Base-by-base conservation (phyloP, 2,113 vertebrate genomes). In the Bostrychus sinensis region DNA sequence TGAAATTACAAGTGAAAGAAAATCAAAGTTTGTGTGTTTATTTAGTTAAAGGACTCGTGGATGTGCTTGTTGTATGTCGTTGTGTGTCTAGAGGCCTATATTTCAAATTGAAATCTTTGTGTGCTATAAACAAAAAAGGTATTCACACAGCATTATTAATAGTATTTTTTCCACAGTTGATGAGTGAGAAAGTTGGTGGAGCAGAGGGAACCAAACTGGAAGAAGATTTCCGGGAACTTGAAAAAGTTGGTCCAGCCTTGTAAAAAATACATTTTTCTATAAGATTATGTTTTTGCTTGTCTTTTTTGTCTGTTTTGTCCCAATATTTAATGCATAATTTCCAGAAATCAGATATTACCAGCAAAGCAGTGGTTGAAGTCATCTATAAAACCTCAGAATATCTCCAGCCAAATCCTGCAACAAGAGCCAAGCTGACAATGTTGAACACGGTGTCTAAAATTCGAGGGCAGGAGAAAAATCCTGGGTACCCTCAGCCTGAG, bases 181-280 rank as follows among this genome's bases (percentile, higher is more conserved):
- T 99, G 86, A 99, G 97, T 6, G 97, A 99, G 89, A 99, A 97
- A 77, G 97, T 99, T 0, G 97, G 97, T 53, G 96, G 95, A 13
- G 97, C 97, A 1, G 97, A 99, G 80, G 97, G 97, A 82, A 99
- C 97, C 75, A 98, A 98, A 86, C 89, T 99, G 0, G 96, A 99
- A 4, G 95, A 98, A 86, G 97, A 99, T 87, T 99, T 98, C 87
- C 96, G 91, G 77, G 96, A 98, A 45, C 94, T 98, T 81, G 96
- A 98, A 82, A 95, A 92, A 92, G 97, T 98, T 82, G 88, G 61
- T 37, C 19, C 12, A 28, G 32, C 22, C 3, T 46, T 75, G 51
- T 70, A 6, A 37, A 54, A 0, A 50, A n/a, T n/a, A n/a, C n/a
- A n/a, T n/a, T 28, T 23, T n/a, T 45, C 3, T 22, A 45, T 23